Percentiles rank a stretch among this genome's conserved stretches.
Conservation (phyloP, 2,888 invertebrate genomes). For the Carpatolechia fugitivella region DNA sequence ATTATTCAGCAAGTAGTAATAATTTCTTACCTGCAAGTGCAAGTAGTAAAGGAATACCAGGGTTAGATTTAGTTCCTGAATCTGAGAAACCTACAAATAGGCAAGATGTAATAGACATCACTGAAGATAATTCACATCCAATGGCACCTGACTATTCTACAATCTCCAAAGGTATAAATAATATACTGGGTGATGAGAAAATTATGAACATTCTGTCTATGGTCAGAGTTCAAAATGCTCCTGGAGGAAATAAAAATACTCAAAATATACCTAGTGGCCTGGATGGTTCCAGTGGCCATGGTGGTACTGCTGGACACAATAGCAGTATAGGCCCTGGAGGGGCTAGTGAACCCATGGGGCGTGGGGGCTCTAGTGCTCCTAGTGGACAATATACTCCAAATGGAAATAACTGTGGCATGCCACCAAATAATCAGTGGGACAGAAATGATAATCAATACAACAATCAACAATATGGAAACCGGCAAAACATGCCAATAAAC, state of each 20-base stretch:
- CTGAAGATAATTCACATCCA: constrained; percentile 36
- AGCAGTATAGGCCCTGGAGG: not conserved
- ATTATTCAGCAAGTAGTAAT: constrained; percentile 33
- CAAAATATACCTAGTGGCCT: not conserved
- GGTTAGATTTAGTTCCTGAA: constrained; percentile 83
- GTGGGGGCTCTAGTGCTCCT: not conserved
- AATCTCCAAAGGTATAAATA: constrained; percentile 81
- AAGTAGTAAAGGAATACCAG: constrained; percentile 82
- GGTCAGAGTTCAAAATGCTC: constrained; percentile 38
- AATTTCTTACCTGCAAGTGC: constrained; percentile 52
- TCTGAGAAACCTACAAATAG: constrained; percentile 38
- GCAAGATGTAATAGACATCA: constrained; percentile 58
- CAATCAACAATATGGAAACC: constrained; percentile 37
- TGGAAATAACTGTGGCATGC: constrained; percentile 19
- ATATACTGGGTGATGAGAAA: constrained; percentile 81
- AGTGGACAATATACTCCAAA: not conserved
- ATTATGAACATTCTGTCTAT: constrained; percentile 80
- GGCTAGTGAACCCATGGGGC: not conserved
- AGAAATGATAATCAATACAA: constrained; percentile 38
- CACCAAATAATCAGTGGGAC: constrained; percentile 39
- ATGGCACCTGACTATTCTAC: constrained; percentile 73
- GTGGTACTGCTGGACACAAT: not conserved
- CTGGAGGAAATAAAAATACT: not conserved
- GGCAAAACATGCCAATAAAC: constrained; percentile 38
- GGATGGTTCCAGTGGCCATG: not conserved